These are phyloP conservation scores for Epicauta chinensis DNA, from an alignment of 1,140 invertebrate genomes.

Conservation along the genomic window DNA sequence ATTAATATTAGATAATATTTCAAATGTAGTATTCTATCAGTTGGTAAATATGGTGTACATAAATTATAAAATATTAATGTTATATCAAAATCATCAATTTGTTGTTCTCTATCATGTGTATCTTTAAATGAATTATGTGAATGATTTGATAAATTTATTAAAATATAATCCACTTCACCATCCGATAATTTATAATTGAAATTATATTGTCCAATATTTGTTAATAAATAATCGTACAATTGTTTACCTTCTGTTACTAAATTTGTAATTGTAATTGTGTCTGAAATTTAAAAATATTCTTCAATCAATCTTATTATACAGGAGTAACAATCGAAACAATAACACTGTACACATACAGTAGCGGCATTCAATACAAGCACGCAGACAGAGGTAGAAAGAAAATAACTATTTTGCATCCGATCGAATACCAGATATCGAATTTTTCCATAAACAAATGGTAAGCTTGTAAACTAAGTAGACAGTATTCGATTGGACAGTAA, in stretches of 20 bases:
- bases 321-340: too few species aligned
- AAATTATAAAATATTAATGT: conserved; percentile 60
- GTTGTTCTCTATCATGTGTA: conserved; percentile 55
- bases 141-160: conserved; percentile 54
- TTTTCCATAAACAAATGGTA: too few species aligned
- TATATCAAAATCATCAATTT: conserved; percentile 60
- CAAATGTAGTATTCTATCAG: conserved; percentile 51
- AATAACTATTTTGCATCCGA: too few species aligned
- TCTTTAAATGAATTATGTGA: conserved; percentile 56
- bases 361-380: too few species aligned
- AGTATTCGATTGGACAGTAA: too few species aligned
- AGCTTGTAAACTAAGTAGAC: too few species aligned
- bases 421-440: too few species aligned
- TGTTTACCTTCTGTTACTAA: conserved; percentile 58
- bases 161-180: conserved; percentile 59
- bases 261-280: conserved; percentile 53
- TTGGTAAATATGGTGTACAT: conserved; percentile 42
- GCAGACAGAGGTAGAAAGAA: too few species aligned
- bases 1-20: conserved; percentile 72
- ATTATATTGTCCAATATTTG: conserved; percentile 61
- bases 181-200: conserved; percentile 55
- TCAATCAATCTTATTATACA: too few species aligned
- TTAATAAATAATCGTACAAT: conserved; percentile 67
- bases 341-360: too few species aligned
- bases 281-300: conserved; percentile 43